Evolutionary conservation across 2,113 vertebrate genomes (phyloP), one percentile per base, ranked within the genome.

Genomic region (Crypturellus undulatus): DNA sequence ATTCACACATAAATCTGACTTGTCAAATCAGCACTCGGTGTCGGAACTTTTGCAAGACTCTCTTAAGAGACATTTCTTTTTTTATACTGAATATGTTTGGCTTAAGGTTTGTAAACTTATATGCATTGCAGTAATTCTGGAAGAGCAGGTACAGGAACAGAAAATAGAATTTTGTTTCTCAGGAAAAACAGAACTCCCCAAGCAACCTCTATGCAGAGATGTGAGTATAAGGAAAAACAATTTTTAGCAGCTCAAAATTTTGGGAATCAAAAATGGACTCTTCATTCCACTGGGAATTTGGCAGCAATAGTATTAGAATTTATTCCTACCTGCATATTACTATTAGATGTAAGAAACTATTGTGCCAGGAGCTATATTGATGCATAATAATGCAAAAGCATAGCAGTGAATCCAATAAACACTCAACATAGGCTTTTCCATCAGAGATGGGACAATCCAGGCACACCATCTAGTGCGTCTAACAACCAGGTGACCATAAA

Each of bases 1-100:
- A 89, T 96, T 96, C 95, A 87, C 91, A 84, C 82, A 21, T 30
- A 26, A n/a, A 54, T 47, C 51, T 52, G 67, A 73, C 79, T 92
- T 93, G 84, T 88, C 93, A 95, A 79, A 78, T 58, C 67, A 91
- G 20, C 72, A n/a, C 40, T 58, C 54, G 81, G 64, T 72, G 18
- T 59, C 40, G 86, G 71, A 90, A 77, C 59, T 60, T 90, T 84
- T 45, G 51, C 38, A 76, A 1, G 2, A 24, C 62, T 86, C 34
- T 67, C 45, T 59, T 59, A 77, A 42, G 36, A 93, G 18, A 10
- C 72, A 85, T 87, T 62, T 68, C 14, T 38, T 30, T 65, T 69
- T 54, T 11, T 3, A 9, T 64, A 24, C 17, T 43, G 52, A 84
- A 60, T 1, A 4, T 4, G 2, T 47, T 73, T 60, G 73, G 49